Conservation (phyloP, 2,888 invertebrate genomes). For the Nezara viridula region DNA sequence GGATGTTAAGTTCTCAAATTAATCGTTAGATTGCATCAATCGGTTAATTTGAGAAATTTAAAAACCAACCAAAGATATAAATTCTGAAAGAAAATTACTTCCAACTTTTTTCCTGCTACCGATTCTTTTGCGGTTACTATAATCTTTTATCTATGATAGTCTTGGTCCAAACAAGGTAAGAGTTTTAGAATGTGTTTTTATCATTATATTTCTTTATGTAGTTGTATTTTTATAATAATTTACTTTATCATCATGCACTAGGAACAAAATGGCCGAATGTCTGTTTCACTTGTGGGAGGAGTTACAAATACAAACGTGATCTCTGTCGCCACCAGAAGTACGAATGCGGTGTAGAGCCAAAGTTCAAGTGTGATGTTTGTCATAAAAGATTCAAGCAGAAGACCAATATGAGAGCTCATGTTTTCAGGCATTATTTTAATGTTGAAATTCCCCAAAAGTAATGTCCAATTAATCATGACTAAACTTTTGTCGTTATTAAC, state of each 20-base stretch:
- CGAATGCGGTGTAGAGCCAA: constrained; percentile 69
- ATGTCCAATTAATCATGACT: too few species aligned
- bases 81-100: too few species aligned
- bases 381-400: constrained; percentile 59
- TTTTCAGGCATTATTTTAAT: constrained; percentile 41
- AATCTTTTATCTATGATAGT: too few species aligned
- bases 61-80: too few species aligned
- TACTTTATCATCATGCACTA: neutral
- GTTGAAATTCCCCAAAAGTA: too few species aligned
- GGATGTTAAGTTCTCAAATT: too few species aligned
- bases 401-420: constrained; percentile 62
- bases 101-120: too few species aligned
- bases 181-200: neutral
- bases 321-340: constrained; percentile 67
- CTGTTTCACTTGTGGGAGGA: constrained; percentile 61
- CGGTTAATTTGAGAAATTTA: too few species aligned
- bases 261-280: neutral
- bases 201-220: neutral
- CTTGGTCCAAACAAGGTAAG: neutral
- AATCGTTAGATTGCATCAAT: too few species aligned
- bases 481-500: too few species aligned
- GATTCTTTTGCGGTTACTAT: too few species aligned
- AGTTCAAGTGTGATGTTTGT: constrained; percentile 69
- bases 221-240: neutral
- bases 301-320: constrained; percentile 64